Evolutionary conservation across 2,113 vertebrate species (phyloP).

Genomic region (Pomatostomus ruficeps): DNA sequence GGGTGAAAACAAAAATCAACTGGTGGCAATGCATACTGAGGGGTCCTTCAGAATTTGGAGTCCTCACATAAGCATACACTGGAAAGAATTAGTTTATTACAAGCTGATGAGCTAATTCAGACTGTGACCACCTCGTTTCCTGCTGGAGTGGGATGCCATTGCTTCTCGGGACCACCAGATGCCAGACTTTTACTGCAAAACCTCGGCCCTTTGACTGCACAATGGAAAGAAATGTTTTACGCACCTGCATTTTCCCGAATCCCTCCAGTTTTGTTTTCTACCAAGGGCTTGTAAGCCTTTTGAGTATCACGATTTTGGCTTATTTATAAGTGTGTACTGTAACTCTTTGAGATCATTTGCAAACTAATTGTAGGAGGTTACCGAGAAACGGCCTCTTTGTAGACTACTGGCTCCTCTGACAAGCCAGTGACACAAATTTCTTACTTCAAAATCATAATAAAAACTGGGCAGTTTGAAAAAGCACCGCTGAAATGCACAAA

Average conservation of each 20-base stretch:
- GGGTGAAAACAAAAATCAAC: neutral
- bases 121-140: neutral
- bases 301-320: fast-evolving
- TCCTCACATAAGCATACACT: neutral
- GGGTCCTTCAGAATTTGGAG: neutral
- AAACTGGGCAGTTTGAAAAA: neutral
- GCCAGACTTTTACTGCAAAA: slow-evolving; percentile 76
- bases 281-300: neutral
- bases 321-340: neutral
- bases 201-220: neutral
- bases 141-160: neutral
- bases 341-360: neutral
- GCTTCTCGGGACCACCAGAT: slow-evolving; percentile 68
- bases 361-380: neutral
- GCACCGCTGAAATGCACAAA: neutral
- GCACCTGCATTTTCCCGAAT: neutral
- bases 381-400: neutral
- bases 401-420: neutral
- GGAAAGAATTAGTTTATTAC: neutral
- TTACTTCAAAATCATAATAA: neutral
- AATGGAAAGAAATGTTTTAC: neutral
- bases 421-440: neutral
- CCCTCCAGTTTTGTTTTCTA: neutral
- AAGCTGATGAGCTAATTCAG: neutral
- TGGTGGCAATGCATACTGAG: neutral